Evolutionary conservation across 2,113 vertebrate species (phyloP), one percentile per base, ranked within the genome.

Genomic region (Callipepla squamata): DNA sequence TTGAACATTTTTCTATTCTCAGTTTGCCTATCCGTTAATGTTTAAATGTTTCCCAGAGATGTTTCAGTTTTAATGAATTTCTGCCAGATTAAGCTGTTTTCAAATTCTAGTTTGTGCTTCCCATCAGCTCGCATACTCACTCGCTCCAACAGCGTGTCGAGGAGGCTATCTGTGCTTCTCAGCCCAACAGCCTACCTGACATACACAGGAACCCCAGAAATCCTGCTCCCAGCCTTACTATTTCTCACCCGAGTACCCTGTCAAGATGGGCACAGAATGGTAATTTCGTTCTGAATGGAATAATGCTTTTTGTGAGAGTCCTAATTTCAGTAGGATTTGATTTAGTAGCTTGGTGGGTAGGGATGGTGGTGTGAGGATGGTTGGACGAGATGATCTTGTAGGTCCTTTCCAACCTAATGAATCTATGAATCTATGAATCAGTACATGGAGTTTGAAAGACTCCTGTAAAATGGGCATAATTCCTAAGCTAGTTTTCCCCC

Each of bases 1-100:
- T 75, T 89, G 36, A 79, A 58, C 48, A 66, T 79, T 75, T 86
- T 89, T 90, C 34, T 84, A 53, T 78, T 94, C 58, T 89, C 51
- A 85, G 32, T 68, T 75, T 92, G 58, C 62, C 74, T 68, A 13
- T 84, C 34, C 18, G 42, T 81, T 86, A 58, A 75, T 11, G 8
- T 68, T 86, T 57, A 67, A 61, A 30, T 25, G 3, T 73, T 78
- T 90, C 44, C 32, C 50, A 85, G 68, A 77, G n/a, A 55, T 28
- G 8, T 77, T 94, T 84, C 2, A 0, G n/a, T 83, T 67, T 86
- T 72, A 90, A 87, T 57, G 36, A 79, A 72, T 61, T 95, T 96
- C 58, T 90, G 61, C 58, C 18, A 81, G 69, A 74, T 83, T 63
- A 85, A 92, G 66, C 40, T 70, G 10, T 83, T 94, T 77, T 59